Evolutionary conservation across 2,113 vertebrate species (phyloP).

Genomic region (Dasyprocta punctata): DNA sequence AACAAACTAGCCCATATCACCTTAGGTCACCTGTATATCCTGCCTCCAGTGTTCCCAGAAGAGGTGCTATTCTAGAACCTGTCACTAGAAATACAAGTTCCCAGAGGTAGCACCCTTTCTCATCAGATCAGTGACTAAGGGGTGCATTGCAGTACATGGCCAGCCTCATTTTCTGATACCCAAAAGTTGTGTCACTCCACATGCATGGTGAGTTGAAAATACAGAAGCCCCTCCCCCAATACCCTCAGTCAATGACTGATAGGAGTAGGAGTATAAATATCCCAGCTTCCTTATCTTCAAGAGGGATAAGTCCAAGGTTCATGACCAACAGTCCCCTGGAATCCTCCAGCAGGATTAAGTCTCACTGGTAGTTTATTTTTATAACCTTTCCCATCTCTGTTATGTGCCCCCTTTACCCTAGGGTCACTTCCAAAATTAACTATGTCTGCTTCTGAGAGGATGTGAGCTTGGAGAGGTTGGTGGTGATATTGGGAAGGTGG

Average conservation of each 20-base stretch:
- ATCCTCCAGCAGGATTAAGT: not conserved
- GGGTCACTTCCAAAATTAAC: not conserved
- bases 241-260: not conserved
- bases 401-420: not conserved
- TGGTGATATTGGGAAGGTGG: not conserved
- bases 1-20: not conserved
- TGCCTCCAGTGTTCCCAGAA: not conserved
- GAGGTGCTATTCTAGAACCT: not conserved
- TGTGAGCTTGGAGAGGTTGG: not conserved
- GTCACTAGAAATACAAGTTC: not conserved
- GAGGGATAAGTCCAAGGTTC: not conserved
- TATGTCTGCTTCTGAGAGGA: not conserved
- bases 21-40: not conserved
- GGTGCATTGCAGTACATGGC: not conserved
- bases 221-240: not conserved
- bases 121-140: not conserved
- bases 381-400: slow-evolving; percentile 7
- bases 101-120: not conserved
- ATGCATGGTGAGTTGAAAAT: not conserved
- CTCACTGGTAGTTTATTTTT: not conserved
- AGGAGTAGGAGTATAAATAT: not conserved
- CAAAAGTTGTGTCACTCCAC: not conserved
- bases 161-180: not conserved
- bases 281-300: not conserved
- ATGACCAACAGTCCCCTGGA: not conserved